Base-by-base conservation (phyloP, 2,113 vertebrate genomes). In the Oncorhynchus mykiss region DNA sequence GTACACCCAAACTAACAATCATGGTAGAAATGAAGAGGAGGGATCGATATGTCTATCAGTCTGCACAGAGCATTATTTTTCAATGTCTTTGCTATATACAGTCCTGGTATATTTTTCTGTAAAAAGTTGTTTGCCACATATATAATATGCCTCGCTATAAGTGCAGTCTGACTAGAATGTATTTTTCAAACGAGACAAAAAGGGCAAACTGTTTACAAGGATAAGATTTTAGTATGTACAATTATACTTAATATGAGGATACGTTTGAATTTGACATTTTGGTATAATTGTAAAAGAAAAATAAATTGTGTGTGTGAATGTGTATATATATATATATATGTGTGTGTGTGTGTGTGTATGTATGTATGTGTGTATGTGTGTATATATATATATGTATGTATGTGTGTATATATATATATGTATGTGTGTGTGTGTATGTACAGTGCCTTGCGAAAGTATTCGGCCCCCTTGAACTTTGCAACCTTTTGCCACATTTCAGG, bases 171-270 rank as follows among this genome's bases (percentile, higher is more conserved):
- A 88, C 84, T 81, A 82, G 86, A 90, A 90, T 89, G 85, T 91
- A 88, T 87, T 88, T 87, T 91, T 90, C 68, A 78, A 82, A 83
- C 73, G 3, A 82, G 65, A 84, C 85, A 90, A 92, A 88, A 93
- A 92, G 91, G 92, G 92, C 90, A 92, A 92, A 88, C 77, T 91
- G 93, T 93, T 93, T 93, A 93, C 91, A 94, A 85, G 80, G 79
- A 90, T 77, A 68, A 88, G 78, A 84, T 89, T 90, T 86, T 86
- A 76, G 80, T 81, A 83, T 80, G 76, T 83, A 80, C 16, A 71
- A 78, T 59, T 79, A 82, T 78, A 73, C 82, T 74, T 82, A 79
- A 80, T 77, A 65, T 62, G 78, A 88, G 74, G 78, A 74, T 81
- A 72, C 74, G 78, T 78, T 87, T 73, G 51, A 76, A 80, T 90